These are phyloP conservation scores for Latrodectus geometricus DNA, from an alignment of 1,140 invertebrate genomes.

Conservation along the genomic window DNA sequence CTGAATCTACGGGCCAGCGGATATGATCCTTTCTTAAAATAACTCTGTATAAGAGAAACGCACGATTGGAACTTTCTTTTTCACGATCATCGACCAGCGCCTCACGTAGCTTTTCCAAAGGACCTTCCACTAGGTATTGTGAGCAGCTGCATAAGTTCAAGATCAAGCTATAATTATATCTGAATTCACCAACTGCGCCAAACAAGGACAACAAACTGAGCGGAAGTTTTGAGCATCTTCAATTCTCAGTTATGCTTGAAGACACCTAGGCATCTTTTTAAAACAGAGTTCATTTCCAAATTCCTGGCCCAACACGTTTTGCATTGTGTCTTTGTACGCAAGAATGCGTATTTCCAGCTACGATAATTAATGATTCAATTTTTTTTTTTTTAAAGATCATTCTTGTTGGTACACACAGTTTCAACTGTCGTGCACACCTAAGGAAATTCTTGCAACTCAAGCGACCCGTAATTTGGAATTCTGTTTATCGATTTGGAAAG, in stretches of 20 bases:
- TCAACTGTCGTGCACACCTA: too few relatives aligned
- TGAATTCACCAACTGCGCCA: background rate
- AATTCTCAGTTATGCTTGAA: conserved; percentile 23
- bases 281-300: background rate
- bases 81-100: background rate
- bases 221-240: conserved; percentile 28
- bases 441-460: too few relatives aligned
- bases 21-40: background rate
- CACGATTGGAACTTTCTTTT: background rate
- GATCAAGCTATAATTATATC: conserved; percentile 9
- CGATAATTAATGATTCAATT: too few relatives aligned
- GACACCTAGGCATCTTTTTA: background rate
- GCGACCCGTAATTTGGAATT: too few relatives aligned
- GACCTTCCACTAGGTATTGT: conserved; percentile 1
- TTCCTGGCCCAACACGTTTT: background rate
- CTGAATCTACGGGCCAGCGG: too few relatives aligned
- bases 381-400: too few relatives aligned
- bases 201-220: background rate
- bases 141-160: background rate
- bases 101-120: background rate
- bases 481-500: too few relatives aligned
- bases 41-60: background rate
- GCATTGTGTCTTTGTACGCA: background rate
- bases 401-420: too few relatives aligned
- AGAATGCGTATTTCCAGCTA: background rate